Evolutionary conservation across 2,888 invertebrate species (phyloP), one percentile per base, ranked within the genome.

Genomic region (Sinelater perroti): DNA sequence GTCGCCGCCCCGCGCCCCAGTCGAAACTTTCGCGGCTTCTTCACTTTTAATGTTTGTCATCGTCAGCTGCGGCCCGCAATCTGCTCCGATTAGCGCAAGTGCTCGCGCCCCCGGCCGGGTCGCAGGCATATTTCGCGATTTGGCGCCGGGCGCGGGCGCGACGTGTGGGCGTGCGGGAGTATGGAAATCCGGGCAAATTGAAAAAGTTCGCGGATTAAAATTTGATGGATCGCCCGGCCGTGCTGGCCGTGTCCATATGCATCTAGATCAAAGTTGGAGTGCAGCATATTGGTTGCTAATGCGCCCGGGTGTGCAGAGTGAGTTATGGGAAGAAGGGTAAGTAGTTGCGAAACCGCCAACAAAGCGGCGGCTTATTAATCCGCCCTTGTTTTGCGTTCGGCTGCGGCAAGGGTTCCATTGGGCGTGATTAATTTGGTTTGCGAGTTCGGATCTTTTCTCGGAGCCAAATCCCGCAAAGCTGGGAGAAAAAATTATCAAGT

Each of bases 41-140:
- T 38, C 21, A 35, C 35, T 35, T 35, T 35, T 35, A 35, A 35
- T 35, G 35, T 35, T 35, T 35, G 35, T 35, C 35, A 35, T 35
- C 35, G 16, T 35, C 35, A 6, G 16, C 14, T 35, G 14, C 8
- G 40, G 14, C 16, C 24, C 14, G 8, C 14, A 40, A 40, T 40
- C 24, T 14, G 14, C 24, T 40, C 14, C 24, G 24, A 40, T 40
- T 40, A 40, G 14, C 3, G 10, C 6, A 38, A 14, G 40, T 14
- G 10, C 14, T 24, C 24, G n/a, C 21, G 14, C 20, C 11, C 11
- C 13, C 35, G 36, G 36, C 16, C 14, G 14, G 11, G n/a, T 13
- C 16, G 3, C n/a, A 3, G 18, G 16, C n/a, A 21, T 38, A 21
- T 38, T 38, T 38, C 11, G 13, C 11, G 17, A 38, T 38, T 38